These are phyloP conservation scores for Mycalesis mineus DNA, from an alignment of 2,888 invertebrate genomes.

Conservation along the genomic window DNA sequence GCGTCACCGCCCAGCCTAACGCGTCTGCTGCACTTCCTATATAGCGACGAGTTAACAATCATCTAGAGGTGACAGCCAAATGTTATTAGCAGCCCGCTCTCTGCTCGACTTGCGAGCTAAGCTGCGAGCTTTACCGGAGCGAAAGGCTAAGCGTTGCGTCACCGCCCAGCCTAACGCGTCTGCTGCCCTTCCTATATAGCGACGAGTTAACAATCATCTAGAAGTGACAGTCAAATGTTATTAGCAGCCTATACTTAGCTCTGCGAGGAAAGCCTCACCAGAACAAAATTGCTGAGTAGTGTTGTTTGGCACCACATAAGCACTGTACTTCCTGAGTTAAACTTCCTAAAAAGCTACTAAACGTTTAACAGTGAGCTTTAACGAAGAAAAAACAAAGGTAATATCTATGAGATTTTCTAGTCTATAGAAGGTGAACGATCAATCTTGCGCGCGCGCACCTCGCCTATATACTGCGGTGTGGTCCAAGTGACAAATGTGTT, in stretches of 20 bases:
- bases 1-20: constrained; percentile 15
- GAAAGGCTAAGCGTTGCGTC: constrained; percentile 21
- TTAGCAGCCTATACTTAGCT: too few species aligned
- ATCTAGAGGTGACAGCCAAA: constrained; percentile 7
- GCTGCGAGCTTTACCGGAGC: constrained; percentile 9
- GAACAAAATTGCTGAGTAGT: too few species aligned
- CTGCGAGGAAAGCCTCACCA: too few species aligned
- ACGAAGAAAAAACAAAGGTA: neutral
- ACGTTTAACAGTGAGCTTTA: neutral
- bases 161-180: constrained; percentile 28
- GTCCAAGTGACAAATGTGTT: constrained; percentile 22
- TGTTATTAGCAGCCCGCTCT: neutral
- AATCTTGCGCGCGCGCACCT: constrained; percentile 51
- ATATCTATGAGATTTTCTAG: constrained; percentile 26
- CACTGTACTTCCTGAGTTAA: too few species aligned
- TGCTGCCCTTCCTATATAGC: constrained; percentile 37
- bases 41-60: constrained; percentile 1
- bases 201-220: constrained; percentile 1
- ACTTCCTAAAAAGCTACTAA: too few species aligned
- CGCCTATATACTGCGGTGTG: constrained; percentile 33
- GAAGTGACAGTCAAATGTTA: constrained; percentile 17
- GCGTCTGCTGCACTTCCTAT: constrained; percentile 40
- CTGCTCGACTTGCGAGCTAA: neutral
- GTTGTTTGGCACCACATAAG: too few species aligned
- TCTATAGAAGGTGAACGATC: constrained; percentile 45